phyloP scores from a whole-genome alignment of 2,113 vertebrate genomes.

The Nannobrachium achirus region DNA sequence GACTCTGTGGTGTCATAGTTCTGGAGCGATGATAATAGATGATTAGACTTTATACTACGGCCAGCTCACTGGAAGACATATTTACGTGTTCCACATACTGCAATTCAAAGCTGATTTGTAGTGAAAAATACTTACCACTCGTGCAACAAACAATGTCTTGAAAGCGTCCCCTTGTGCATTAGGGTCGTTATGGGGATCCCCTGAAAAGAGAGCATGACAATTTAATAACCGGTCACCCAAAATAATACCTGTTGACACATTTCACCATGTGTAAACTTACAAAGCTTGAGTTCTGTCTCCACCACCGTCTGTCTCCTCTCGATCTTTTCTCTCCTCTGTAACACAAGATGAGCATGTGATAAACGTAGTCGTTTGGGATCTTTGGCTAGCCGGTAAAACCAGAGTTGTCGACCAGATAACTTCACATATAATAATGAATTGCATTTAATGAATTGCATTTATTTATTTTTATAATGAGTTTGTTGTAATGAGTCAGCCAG shows the following conservation, averaged over 20 bases:
- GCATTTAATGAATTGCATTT: too few species aligned
- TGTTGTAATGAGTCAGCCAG: too few species aligned
- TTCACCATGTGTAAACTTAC: constrained; percentile 75
- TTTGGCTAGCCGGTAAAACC: too few species aligned
- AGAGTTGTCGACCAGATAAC: too few species aligned
- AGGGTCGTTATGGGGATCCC: constrained; percentile 94
- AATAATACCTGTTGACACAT: too few species aligned
- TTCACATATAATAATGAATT: too few species aligned
- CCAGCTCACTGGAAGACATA: neutral
- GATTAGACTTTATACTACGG: neutral
- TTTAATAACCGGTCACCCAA: neutral
- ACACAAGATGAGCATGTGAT: neutral
- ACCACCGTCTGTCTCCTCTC: constrained; percentile 88
- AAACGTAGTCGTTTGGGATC: too few species aligned
- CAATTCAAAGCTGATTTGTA: neutral
- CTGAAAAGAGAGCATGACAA: constrained; percentile 58
- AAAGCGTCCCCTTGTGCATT: constrained; percentile 96
- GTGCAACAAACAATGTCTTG: constrained; percentile 92
- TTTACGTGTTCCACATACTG: neutral
- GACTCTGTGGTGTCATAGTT: constrained; percentile 96
- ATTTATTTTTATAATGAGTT: too few species aligned
- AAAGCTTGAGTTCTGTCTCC: constrained; percentile 90
- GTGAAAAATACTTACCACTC: constrained; percentile 88
- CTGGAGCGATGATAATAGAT: constrained; percentile 62
- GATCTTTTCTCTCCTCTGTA: constrained; percentile 91